Conservation (phyloP, 2,888 invertebrate genomes). For the Eilema depressum region DNA sequence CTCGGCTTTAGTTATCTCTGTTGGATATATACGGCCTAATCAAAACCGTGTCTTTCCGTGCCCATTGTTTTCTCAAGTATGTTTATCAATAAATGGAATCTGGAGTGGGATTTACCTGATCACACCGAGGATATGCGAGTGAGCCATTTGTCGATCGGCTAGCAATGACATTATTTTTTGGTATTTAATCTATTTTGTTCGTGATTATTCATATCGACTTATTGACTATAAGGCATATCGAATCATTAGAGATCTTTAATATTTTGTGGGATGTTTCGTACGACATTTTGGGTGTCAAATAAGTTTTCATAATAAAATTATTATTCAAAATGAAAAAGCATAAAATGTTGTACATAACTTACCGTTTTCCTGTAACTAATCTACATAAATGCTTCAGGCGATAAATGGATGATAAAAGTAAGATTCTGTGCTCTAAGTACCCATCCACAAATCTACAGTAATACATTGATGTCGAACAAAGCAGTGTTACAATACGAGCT, state of each 20-base stretch:
- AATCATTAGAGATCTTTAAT: background rate
- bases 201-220: background rate
- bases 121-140: conserved; percentile 27
- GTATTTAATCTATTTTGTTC: background rate
- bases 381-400: background rate
- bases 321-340: too few relatives aligned
- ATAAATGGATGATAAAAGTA: background rate
- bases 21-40: conserved; percentile 47
- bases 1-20: conserved; percentile 48
- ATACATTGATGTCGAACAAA: conserved; percentile 32
- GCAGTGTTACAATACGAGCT: conserved; percentile 56
- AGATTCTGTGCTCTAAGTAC: background rate
- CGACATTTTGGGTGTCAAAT: too few relatives aligned
- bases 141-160: conserved; percentile 17
- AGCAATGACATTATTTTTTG: background rate
- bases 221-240: too few relatives aligned
- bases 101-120: conserved; percentile 44
- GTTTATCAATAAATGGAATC: conserved; percentile 35
- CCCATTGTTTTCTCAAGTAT: conserved; percentile 43
- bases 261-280: background rate
- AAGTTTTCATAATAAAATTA: too few relatives aligned
- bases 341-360: too few relatives aligned
- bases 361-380: background rate
- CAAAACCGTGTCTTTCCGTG: conserved; percentile 36
- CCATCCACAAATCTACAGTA: conserved; percentile 19